Conservation (phyloP, 2,113 vertebrate genomes). For the Vidua chalybeata region DNA sequence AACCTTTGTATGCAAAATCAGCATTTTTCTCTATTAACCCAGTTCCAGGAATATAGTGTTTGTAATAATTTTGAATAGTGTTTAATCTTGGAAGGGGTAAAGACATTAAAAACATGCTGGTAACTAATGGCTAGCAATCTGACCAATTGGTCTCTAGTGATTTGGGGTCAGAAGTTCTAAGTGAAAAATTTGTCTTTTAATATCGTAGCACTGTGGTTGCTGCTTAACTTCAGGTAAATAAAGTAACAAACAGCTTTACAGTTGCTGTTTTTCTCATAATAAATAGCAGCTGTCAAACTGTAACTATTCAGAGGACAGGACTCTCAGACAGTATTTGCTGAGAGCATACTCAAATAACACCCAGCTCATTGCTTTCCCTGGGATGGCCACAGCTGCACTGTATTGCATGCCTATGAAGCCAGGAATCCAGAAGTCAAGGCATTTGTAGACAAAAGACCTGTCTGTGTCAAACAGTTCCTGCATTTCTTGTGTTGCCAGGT, state of each 20-base stretch:
- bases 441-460: background rate
- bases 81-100: background rate
- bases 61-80: background rate
- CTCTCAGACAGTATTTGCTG: background rate
- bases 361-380: background rate
- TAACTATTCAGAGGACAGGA: background rate
- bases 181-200: background rate
- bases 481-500: background rate
- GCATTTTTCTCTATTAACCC: background rate
- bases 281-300: conserved; percentile 39
- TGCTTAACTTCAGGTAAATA: conserved; percentile 33
- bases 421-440: background rate
- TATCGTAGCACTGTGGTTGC: background rate
- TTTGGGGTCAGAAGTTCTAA: background rate
- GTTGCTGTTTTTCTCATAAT: conserved; percentile 30
- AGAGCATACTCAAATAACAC: background rate
- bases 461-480: background rate
- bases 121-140: background rate
- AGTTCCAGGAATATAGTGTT: background rate
- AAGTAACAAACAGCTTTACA: conserved; percentile 19
- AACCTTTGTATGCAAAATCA: background rate
- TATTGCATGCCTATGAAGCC: background rate
- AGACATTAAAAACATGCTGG: background rate
- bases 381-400: background rate
- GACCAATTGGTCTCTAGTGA: background rate